Conservation (phyloP, 2,888 invertebrate species). For the Argyresthia albistria region DNA sequence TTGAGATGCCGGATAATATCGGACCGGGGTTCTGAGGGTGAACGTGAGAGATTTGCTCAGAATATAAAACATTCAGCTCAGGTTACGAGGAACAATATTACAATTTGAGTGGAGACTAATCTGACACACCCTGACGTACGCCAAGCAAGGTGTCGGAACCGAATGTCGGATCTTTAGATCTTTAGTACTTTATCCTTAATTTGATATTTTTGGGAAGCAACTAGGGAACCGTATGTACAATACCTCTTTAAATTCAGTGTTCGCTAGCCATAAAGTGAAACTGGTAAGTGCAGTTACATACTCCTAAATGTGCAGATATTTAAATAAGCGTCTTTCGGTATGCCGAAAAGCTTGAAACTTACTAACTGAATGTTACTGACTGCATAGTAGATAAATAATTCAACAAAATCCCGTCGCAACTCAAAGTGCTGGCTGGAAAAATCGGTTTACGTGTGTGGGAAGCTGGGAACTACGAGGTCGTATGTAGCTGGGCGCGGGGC, state of each 20-base stretch:
- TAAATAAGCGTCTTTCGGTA: no score
- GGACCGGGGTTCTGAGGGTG: neutral
- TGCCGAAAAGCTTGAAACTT: neutral
- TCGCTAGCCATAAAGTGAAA: no score
- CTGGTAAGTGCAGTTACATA: no score
- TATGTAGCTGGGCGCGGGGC: neutral
- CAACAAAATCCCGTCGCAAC: slow-evolving; percentile 39
- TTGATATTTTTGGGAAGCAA: no score
- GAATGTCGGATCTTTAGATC: no score
- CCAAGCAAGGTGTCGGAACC: no score
- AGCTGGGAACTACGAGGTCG: slow-evolving; percentile 15
- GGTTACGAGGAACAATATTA: neutral
- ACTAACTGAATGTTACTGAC: neutral
- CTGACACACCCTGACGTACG: neutral
- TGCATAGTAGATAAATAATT: slow-evolving; percentile 28
- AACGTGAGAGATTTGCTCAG: slow-evolving; percentile 10
- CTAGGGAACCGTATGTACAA: no score
- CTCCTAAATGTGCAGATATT: no score
- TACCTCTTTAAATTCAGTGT: no score
- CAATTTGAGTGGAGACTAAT: neutral
- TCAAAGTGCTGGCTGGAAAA: slow-evolving; percentile 40
- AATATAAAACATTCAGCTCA: slow-evolving; percentile 20
- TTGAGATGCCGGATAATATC: slow-evolving; percentile 19
- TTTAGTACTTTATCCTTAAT: no score
- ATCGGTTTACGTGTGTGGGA: slow-evolving; percentile 56